Conservation (phyloP, 2,888 invertebrate genomes). For the Aleiodes testaceus region DNA sequence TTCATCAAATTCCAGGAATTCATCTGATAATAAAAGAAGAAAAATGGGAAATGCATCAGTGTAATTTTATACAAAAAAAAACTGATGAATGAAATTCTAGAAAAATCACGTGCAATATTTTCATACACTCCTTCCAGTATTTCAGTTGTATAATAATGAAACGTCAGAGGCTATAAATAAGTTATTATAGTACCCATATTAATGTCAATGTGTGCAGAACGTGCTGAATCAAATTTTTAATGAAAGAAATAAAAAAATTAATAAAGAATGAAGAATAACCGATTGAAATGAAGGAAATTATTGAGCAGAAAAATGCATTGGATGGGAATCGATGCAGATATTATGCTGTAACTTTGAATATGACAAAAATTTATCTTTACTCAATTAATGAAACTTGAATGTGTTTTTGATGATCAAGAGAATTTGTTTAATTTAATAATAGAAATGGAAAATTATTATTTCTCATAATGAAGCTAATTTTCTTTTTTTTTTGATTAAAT, state of each 20-base stretch:
- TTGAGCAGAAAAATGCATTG: not conserved
- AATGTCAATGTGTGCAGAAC: conserved; percentile 5
- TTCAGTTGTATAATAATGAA: not conserved
- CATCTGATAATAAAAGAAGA: not conserved
- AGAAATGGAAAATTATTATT: conserved; percentile 33
- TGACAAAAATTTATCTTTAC: conserved; percentile 22
- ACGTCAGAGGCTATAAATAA: not conserved
- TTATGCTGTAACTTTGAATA: not conserved
- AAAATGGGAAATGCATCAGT: not conserved
- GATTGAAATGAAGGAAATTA: not conserved
- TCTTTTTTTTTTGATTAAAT: conserved; percentile 51
- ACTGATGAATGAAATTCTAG: conserved; percentile 25
- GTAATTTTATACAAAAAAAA: conserved; percentile 4
- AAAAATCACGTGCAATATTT: conserved; percentile 7
- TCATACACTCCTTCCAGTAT: conserved; percentile 7
- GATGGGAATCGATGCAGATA: conserved; percentile 1
- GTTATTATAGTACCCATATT: conserved; percentile 7
- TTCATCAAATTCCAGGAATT: not conserved
- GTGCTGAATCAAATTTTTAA: not conserved
- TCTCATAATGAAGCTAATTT: conserved; percentile 39
- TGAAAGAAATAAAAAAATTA: not conserved
- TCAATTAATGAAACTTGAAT: conserved; percentile 4
- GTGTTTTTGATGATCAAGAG: conserved; percentile 8
- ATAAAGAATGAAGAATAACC: not conserved
- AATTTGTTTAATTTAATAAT: conserved; percentile 21